These are phyloP conservation scores for Phalacrocorax carbo DNA, from an alignment of 2,113 vertebrate species.

Conservation along the genomic window DNA sequence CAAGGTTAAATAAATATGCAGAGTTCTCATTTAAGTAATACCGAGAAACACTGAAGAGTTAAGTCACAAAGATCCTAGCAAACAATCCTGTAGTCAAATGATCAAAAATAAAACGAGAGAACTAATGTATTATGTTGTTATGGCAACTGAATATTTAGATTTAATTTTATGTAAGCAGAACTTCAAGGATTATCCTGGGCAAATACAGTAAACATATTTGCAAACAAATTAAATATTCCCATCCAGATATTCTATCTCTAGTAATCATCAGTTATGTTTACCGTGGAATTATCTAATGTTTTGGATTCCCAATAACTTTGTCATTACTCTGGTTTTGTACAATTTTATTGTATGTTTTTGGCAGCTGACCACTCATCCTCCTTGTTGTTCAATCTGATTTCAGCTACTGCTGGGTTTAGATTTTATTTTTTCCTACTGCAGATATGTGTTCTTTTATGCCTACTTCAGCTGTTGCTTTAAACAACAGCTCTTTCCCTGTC, in stretches of 20 bases:
- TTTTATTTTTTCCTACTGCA: not conserved
- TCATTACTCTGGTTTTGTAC: not conserved
- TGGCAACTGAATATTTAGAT: conserved; percentile 37
- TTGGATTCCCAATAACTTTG: not conserved
- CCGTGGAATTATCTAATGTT: not conserved
- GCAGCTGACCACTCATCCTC: not conserved
- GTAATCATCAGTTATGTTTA: not conserved
- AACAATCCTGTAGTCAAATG: not conserved
- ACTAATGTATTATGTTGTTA: conserved; percentile 39
- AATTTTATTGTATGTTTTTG: not conserved
- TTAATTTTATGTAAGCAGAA: conserved; percentile 51
- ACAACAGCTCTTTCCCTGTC: not conserved
- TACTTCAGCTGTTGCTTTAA: not conserved
- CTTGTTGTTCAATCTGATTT: not conserved
- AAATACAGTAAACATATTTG: conserved; percentile 40
- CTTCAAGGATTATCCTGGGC: conserved; percentile 18
- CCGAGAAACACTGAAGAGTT: not conserved
- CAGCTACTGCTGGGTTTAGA: not conserved
- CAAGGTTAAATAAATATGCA: not conserved
- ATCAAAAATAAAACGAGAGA: conserved; percentile 25
- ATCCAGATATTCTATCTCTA: conserved; percentile 8
- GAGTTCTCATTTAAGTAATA: not conserved
- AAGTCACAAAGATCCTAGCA: not conserved
- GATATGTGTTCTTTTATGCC: not conserved
- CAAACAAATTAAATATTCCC: conserved; percentile 56